These are phyloP conservation scores for Drosophila punjabiensis DNA, from an alignment of 1,140 invertebrate genomes.

Conservation along the genomic window DNA sequence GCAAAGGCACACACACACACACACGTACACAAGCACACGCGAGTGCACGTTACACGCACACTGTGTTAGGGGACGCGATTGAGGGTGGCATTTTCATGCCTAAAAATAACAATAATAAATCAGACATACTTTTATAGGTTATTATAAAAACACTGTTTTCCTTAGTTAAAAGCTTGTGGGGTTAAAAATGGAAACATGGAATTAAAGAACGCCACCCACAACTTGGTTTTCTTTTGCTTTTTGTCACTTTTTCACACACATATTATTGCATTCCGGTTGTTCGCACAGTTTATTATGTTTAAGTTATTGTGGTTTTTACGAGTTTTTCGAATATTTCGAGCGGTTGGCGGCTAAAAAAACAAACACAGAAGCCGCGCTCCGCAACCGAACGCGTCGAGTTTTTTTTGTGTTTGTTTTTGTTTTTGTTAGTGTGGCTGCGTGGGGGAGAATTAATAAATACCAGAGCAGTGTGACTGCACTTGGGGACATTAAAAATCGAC, in stretches of 20 bases:
- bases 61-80: constrained; percentile 28
- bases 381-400: constrained; percentile 4
- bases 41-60: constrained; percentile 14
- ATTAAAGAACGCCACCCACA: neutral
- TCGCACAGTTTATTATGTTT: neutral
- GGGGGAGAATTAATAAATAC: too few species aligned
- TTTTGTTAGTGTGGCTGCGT: too few species aligned
- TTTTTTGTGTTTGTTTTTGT: neutral
- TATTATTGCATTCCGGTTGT: neutral
- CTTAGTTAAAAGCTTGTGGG: neutral
- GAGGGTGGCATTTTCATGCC: constrained; percentile 39
- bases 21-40: neutral
- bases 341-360: constrained; percentile 13
- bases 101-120: constrained; percentile 31
- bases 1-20: neutral
- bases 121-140: neutral
- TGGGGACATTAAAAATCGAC: too few species aligned
- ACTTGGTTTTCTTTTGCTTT: constrained; percentile 5
- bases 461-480: too few species aligned
- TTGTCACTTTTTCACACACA: constrained; percentile 8
- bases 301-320: constrained; percentile 17
- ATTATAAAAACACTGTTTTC: constrained; percentile 6
- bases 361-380: constrained; percentile 11
- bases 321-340: constrained; percentile 18
- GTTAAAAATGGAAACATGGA: neutral